These are phyloP conservation scores for Polyploca ridens DNA, from an alignment of 2,888 invertebrate species.

Conservation along the genomic window DNA sequence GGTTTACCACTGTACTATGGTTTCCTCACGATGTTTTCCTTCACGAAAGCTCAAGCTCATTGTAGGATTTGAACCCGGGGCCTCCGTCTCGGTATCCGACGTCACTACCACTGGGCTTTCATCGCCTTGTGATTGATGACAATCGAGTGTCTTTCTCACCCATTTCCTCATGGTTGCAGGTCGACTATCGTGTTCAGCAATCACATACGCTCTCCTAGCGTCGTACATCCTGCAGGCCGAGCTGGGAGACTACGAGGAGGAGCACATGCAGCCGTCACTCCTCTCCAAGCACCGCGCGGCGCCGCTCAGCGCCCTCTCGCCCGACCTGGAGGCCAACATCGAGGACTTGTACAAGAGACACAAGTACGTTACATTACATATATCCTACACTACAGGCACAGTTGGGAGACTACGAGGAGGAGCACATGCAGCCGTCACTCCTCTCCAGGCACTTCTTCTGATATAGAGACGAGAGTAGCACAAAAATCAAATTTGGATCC, in stretches of 20 bases:
- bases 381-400: constrained; percentile 91
- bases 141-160: too few relatives aligned
- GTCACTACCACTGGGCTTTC: too few relatives aligned
- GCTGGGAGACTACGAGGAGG: constrained; percentile 94
- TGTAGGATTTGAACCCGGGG: too few relatives aligned
- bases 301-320: constrained; percentile 89
- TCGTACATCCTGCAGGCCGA: constrained; percentile 96
- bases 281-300: constrained; percentile 95
- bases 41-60: too few relatives aligned
- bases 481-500: too few relatives aligned
- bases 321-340: constrained; percentile 95
- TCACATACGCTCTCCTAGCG: constrained; percentile 97
- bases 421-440: constrained; percentile 87
- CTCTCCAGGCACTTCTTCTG: constrained; percentile 88
- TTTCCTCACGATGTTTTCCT: too few relatives aligned
- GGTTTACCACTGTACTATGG: too few relatives aligned
- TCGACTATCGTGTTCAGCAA: constrained; percentile 97
- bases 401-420: constrained; percentile 94
- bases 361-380: constrained; percentile 81
- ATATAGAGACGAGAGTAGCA: too few relatives aligned
- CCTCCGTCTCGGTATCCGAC: too few relatives aligned
- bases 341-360: constrained; percentile 97
- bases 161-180: constrained; percentile 57
- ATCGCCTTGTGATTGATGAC: too few relatives aligned
- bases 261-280: constrained; percentile 87